Base-by-base conservation (phyloP, 2,113 vertebrate species). In the Lichenostomus cassidix region DNA sequence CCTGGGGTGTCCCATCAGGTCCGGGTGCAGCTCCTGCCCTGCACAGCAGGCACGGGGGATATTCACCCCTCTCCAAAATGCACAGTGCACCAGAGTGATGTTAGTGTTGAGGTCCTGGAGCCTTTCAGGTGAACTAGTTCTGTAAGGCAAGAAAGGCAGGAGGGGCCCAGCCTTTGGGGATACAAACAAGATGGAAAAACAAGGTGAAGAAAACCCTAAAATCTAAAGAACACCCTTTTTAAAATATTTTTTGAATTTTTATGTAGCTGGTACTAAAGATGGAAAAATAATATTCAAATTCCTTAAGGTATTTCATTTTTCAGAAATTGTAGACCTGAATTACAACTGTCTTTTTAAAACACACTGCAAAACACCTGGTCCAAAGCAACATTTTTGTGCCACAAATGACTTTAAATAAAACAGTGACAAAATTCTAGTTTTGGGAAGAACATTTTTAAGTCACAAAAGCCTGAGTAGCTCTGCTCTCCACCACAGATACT, bases 31-130 rank as follows among this genome's bases (percentile, higher is more conserved):
- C 31, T 88, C 8, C 35, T 47, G 4, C 20, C 41, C 50, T n/a
- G 50, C 25, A 15, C 0, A 0, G 20, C 25, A 62, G 25, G 41
- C 56, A 33, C 2, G 12, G 3, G 11, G 17, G 14, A 15, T 56
- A 70, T 11, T 69, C 60, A 20, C 2, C 17, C 28, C 23, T 71
- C 28, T 49, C 46, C 60, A 65, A 83, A 80, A 46, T 12, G 33
- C 31, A 59, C 20, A 53, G 18, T 46, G 50, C 56, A 53, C 39
- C 22, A 21, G 50, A 8, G 8, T 18, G 22, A 20, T 22, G 13
- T 3, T 17, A 14, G 14, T 53, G 7, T 15, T 59, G 39, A 24
- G 44, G 12, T 80, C 9, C 49, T 64, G 68, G 19, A 60, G 46
- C 46, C 37, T 10, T 21, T 23, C 33, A 31, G 27, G 5, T 35